Evolutionary conservation across 2,888 invertebrate species (phyloP), one percentile per base, ranked within the genome.

Genomic region (Drosophila neutralis): DNA sequence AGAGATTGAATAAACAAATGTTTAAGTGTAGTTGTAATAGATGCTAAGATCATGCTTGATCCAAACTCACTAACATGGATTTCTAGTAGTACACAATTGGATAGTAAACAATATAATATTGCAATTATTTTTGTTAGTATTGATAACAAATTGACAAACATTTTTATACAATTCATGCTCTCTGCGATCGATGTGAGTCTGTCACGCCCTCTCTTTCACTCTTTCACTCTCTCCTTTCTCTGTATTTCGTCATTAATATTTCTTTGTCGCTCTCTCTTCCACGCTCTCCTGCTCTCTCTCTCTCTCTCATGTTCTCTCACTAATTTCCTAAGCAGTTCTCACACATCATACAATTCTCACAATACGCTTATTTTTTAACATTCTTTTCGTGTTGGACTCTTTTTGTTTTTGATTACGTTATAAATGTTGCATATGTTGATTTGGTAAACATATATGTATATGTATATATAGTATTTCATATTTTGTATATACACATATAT

Each of bases 321-420:
- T 79, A 69, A 72, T 76, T 81, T 64, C 57, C 73, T 89, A 84
- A 54, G 73, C 73, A 74, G 69, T 83, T 89, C 83, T 45, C 45
- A 45, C 48, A 48, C 10, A 11, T 54, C 53, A 11, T 6, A 27
- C 73, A 80, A 76, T 82, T 87, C 87, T 89, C 84, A 87, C 90
- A 84, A 87, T 84, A 76, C 76, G 84, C 83, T 89, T 56, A n/a
- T 56, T 84, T 87, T 78, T 78, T 73, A 54, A 49, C 51, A 57
- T 65, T 35, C 60, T 24, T 45, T 61, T 53, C 36, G 48, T 52
- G 51, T 31, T 51, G 27, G n/a, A 51, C 52, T 67, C 27, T 27
- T 27, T 52, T 36, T 57, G 45, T 58, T 54, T 57, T 53, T 54
- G 56, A 62, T 65, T 65, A 73, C 59, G 60, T 69, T 81, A 69